Evolutionary conservation across 2,888 invertebrate genomes (phyloP), one percentile per base, ranked within the genome.

Genomic region (Campoletis raptor): DNA sequence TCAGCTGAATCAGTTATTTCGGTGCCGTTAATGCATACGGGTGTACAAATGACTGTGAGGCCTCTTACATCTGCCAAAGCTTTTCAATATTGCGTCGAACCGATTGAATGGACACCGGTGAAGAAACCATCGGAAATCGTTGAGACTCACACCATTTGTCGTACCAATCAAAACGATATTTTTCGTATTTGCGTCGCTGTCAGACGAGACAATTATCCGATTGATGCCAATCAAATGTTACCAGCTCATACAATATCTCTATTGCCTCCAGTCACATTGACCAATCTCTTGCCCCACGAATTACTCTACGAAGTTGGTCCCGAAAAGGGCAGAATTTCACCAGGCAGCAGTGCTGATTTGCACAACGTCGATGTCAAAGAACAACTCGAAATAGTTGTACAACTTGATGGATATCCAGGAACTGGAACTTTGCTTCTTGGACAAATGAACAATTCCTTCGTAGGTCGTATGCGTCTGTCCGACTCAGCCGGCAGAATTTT

Each of bases 241-340:
- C 98, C 99, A 7, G 99, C 98, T 0, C 99, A 99, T 94, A 96
- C 97, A 21, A 96, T 99, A 86, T 96, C 97, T 3, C 95, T 99
- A 69, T 95, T 98, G 89, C 97, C 99, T 40, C 98, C 98, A 0
- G 95, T 99, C 24, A 96, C 97, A 21, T 93, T 99, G 5, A 96
- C 97, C 88, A 99, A 99, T 95, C 95, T 99, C 85, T 95, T 99
- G 77, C 99, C 99, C 0, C 96, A 97, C 89, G 98, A 98, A 94
- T 93, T 98, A 85, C 95, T 96, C 80, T 97, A 96, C 91, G 96
- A 96, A 91, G 94, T 95, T 57, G 94, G 95, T 18, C 81, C 85
- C 57, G 95, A 93, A 90, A 94, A 91, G 40, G 95, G 95, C 0
- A 93, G 95, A 88, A 95, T 95, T 15, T 92, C 93, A 83, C 94